Evolutionary conservation across 2,113 vertebrate species (phyloP), one percentile per base, ranked within the genome.

Genomic region (Nymphicus hollandicus): DNA sequence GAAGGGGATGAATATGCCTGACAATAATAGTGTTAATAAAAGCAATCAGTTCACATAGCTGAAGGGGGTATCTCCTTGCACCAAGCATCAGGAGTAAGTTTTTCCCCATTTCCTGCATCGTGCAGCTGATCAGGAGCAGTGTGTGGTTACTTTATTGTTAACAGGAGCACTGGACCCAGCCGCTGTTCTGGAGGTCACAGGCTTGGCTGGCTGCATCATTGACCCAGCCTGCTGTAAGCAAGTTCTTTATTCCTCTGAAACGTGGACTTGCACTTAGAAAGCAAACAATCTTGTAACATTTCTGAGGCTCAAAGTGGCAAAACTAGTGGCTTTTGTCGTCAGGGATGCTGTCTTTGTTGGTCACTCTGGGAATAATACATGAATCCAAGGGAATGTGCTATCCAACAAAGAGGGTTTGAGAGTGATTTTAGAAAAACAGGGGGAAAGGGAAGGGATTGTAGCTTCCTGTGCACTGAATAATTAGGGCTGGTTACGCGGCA

Each of bases 311-410:
- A 60, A 89, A 78, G 89, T 33, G 5, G 71, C 55, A 61, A 78
- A 97, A 91, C 27, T 69, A 31, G 82, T 71, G 64, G 91, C 88
- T 95, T 91, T 93, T 96, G 93, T 96, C 85, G 44, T 87, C 50
- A 5, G 83, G 66, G 86, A 46, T 85, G 81, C 81, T 66, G 70
- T 56, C 70, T 85, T 74, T 74, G 44, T 73, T 87, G 87, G 85
- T 85, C 53, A 2, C 82, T 86, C 93, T 44, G 74, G 91, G 71
- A 90, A 47, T 64, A 50, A 72, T 5, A 12, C 11, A 41, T 15
- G 56, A 33, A 78, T 86, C 83, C 61, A 10, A 71, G 89, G 81
- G 88, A 91, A 79, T 29, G 71, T 33, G 81, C 63, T 76, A 14
- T 33, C 79, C 70, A 50, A 9, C 50, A 76, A 84, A 91, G 55